Evolutionary conservation across 2,888 invertebrate species (phyloP), one percentile per base, ranked within the genome.

Genomic region (Crocallis elinguaria): DNA sequence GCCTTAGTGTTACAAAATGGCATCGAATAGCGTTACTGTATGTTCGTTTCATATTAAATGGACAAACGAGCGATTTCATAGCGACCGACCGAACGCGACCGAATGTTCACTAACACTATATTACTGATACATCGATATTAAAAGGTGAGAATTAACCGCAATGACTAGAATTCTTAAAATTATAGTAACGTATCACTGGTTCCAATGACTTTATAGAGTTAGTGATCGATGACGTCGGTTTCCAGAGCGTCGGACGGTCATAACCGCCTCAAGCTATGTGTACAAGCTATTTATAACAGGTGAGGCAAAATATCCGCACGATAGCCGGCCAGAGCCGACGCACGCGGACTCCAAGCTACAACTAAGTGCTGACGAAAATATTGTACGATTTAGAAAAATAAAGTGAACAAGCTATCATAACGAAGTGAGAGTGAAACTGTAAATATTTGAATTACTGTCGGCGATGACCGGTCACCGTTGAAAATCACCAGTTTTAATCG

Each of bases 1-100:
- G 21, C 62, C 64, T 59, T 61, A 51, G 44, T 57, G 52, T 62
- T 59, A 69, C 62, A 71, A 71, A 77, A 79, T 79, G 79, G 80
- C 81, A 75, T 80, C 72, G 64, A 72, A 73, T 67, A 65, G 67
- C 64, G 69, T 72, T 66, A 64, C 67, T 60, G 60, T 65, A 62
- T 60, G 58, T 77, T 75, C 76, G 75, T 68, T 75, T 73, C 71
- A 58, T 58, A 62, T 66, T 64, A 46, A 54, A 66, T 77, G 74
- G 76, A 76, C 78, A 66, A 62, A 57, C 64, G 71, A 74, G 73
- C 72, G 71, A 67, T 49, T 17, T 56, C 53, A 61, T 68, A 62
- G 64, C 62, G 49, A 46, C 61, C 27, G 52, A 53, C 39, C 53
- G 48, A 19, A 9, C 37, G 1, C 12, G 43, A 49, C 44, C 37